phyloP scores from a whole-genome alignment of 1,140 invertebrate species.

The Microvelia longipes region DNA sequence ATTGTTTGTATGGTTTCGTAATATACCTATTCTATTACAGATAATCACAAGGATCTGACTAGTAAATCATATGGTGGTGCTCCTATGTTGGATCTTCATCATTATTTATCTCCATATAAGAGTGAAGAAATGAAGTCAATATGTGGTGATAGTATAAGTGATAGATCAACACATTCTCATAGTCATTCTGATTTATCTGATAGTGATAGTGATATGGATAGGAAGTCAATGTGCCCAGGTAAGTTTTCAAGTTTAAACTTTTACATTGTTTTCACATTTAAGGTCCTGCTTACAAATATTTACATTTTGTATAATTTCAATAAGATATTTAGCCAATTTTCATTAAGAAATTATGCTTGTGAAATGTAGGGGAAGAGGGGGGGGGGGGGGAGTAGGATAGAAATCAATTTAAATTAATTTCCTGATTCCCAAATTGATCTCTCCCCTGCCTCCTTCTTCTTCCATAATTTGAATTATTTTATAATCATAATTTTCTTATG shows the following conservation, averaged over 20 bases:
- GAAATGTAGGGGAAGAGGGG: slow-evolving; percentile 18
- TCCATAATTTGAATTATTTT: too few relatives aligned
- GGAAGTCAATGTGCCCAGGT: slow-evolving; percentile 20
- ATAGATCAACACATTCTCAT: slow-evolving; percentile 6
- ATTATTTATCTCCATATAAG: not conserved
- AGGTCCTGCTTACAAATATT: too few relatives aligned
- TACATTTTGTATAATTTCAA: too few relatives aligned
- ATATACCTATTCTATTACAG: too few relatives aligned
- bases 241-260: too few relatives aligned
- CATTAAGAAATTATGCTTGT: slow-evolving; percentile 25
- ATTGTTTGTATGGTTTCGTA: too few relatives aligned
- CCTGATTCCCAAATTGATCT: not conserved
- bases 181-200: slow-evolving; percentile 32
- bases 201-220: slow-evolving; percentile 14
- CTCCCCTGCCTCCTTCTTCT: not conserved
- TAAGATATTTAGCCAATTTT: slow-evolving; percentile 33
- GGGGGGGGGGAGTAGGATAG: not conserved
- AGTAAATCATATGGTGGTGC: slow-evolving; percentile 8
- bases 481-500: too few relatives aligned
- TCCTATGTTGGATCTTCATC: slow-evolving; percentile 8
- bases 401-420: not conserved
- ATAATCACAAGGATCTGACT: slow-evolving; percentile 13
- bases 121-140: not conserved
- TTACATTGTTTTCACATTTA: too few relatives aligned
- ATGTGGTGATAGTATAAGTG: slow-evolving; percentile 11